Base-by-base conservation (phyloP, 2,113 vertebrate genomes). In the Aix galericulata region DNA sequence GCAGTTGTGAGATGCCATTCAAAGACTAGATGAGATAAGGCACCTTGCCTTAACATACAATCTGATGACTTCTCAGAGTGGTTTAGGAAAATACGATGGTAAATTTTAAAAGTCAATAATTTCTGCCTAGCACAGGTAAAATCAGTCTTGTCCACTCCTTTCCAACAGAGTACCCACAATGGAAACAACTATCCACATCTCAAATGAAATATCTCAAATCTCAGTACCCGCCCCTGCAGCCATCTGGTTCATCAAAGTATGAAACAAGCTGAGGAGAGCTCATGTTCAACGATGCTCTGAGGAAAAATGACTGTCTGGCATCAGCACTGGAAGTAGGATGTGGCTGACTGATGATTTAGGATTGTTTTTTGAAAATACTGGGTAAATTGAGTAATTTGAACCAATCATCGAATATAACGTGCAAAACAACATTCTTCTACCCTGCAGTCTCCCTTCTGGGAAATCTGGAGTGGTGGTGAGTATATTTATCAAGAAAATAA, bases 401-500 rank as follows among this genome's bases (percentile, higher is more conserved):
- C 79, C 95, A 91, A 96, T 97, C 81, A 74, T 91, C 91, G 91
- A 95, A 93, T 82, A 95, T 95, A 95, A 93, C 48, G 31, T 94
- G 60, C 85, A 95, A 92, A 74, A 75, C 82, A 94, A 96, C 90
- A 93, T 93, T 88, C 91, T 38, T 90, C 80, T 93, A 78, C 71
- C 89, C 93, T 85, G 48, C 80, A 95, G 79, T 80, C 58, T 95
- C 72, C 91, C 86, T 95, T 96, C 59, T 80, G 96, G 95, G 88
- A 98, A 96, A 91, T 82, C 50, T 62, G 60, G 83, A 92, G 86
- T 93, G 77, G 75, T 69, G 55, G 55, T 21, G 48, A 94, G 87
- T 96, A 78, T 92, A 96, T 98, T 92, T 97, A 94, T 97, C 96
- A 97, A 82, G 88, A 90, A 95, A 84, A 97, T 97, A 98, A 98